A percentile compares a stretch with the other conserved stretches of the same genome.
Conservation (phyloP, 2,113 vertebrate species). For the Parus major region DNA sequence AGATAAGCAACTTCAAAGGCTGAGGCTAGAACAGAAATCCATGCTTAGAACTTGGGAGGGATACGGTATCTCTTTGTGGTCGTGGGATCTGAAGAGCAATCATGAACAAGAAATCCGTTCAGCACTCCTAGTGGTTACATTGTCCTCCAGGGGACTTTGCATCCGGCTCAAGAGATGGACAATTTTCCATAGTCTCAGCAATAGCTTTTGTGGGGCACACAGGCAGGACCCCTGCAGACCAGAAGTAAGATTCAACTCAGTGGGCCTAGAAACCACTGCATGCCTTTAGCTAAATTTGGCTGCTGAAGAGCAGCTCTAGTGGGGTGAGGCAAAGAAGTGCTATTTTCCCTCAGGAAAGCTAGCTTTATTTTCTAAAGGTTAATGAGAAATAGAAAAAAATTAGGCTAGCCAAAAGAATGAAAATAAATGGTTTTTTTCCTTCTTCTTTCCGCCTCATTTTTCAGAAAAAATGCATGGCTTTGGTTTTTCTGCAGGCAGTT, state of each 20-base stretch:
- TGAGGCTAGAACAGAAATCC: neutral
- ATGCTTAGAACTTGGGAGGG: neutral
- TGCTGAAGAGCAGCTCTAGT: slow-evolving; percentile 40
- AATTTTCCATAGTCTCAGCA: slow-evolving; percentile 51
- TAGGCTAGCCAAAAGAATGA: slow-evolving; percentile 74
- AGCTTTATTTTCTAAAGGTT: slow-evolving; percentile 73
- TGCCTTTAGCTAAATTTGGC: slow-evolving; percentile 51
- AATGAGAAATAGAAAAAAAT: slow-evolving; percentile 72
- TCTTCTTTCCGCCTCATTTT: slow-evolving; percentile 45
- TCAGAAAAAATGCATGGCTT: slow-evolving; percentile 69
- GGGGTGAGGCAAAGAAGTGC: slow-evolving; percentile 47
- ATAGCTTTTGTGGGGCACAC: slow-evolving; percentile 23
- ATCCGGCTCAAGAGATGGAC: neutral
- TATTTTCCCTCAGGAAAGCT: slow-evolving; percentile 65
- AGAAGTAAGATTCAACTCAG: slow-evolving; percentile 34
- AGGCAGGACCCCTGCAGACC: slow-evolving; percentile 38
- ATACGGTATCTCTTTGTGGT: neutral
- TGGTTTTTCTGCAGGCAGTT: slow-evolving; percentile 71
- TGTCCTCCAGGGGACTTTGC: slow-evolving; percentile 19
- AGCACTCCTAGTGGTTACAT: neutral
- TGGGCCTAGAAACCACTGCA: slow-evolving; percentile 54
- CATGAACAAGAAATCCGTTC: neutral
- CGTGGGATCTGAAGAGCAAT: neutral
- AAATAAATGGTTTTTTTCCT: slow-evolving; percentile 24
- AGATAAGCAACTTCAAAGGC: neutral